Conservation (phyloP, 2,797 vertebrate genomes). For the Acanthis flammea region DNA sequence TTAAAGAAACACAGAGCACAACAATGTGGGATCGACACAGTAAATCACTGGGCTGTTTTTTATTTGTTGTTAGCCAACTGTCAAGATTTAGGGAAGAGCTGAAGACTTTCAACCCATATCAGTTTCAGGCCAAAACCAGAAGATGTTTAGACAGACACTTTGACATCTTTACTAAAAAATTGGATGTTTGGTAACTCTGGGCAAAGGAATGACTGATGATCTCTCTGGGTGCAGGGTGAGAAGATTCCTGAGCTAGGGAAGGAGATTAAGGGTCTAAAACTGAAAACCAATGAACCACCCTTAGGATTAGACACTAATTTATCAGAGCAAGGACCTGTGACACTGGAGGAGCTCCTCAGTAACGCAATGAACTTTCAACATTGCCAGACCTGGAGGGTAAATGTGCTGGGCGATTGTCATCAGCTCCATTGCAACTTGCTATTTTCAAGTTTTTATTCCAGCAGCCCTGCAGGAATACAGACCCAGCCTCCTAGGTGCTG, state of each 20-base stretch:
- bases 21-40: slow-evolving; percentile 56
- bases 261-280: slow-evolving; percentile 47
- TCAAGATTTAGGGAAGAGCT: slow-evolving; percentile 68
- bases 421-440: neutral
- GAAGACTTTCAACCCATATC: slow-evolving; percentile 57
- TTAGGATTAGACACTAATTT: slow-evolving; percentile 51
- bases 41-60: slow-evolving; percentile 75
- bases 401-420: rapidly evolving
- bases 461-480: neutral
- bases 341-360: neutral
- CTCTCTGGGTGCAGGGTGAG: slow-evolving; percentile 25
- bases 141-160: slow-evolving; percentile 59
- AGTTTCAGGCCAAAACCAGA: slow-evolving; percentile 29
- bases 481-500: neutral
- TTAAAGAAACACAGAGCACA: slow-evolving; percentile 80
- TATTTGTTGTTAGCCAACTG: slow-evolving; percentile 74
- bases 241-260: slow-evolving; percentile 52
- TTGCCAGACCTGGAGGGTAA: neutral
- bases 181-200: slow-evolving; percentile 46
- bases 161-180: slow-evolving; percentile 62
- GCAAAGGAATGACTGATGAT: slow-evolving; percentile 53
- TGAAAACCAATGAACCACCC: slow-evolving; percentile 3
- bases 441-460: neutral
- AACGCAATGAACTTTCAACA: slow-evolving; percentile 15
- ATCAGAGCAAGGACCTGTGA: slow-evolving; percentile 24